Base-by-base conservation (phyloP, 2,113 vertebrate genomes). In the Camelus dromedarius region DNA sequence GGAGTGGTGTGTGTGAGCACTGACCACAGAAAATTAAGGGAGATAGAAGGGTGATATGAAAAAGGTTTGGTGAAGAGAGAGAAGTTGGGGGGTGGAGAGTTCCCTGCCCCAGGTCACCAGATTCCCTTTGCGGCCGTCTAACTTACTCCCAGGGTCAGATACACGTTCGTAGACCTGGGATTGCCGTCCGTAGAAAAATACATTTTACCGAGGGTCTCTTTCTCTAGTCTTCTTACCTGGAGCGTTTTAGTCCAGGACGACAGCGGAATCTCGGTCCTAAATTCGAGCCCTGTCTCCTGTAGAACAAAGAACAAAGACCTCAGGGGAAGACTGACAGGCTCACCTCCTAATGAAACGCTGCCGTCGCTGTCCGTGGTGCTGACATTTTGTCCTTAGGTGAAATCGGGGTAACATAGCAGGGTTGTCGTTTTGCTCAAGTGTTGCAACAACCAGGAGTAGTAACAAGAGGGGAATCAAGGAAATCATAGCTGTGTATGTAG, bases 281-380 rank as follows among this genome's bases (percentile, higher is more conserved):
- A 72, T 48, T 76, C 50, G 85, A 67, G 20, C 32, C 2, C 20
- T 79, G 2, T 73, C 11, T 95, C 26, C 28, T 35, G 19, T 81
- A 52, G 80, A 90, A 67, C 11, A 62, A 91, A 92, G 85, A 84
- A 48, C 8, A 50, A 93, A 48, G 18, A n/a, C 10, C 18, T 50
- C 19, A 42, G 38, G 82, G 4, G 4, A 73, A 73, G 64, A 77
- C 1, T 35, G 73, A 87, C 32, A 52, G 60, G 81, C 8, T 42
- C 18, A 70, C n/a, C 79, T 95, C 76, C 89, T 50, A 85, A 70
- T 97, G 86, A 94, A 89, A 38, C 22, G 15, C 42, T 50, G 32
- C 6, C 56, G 69, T 85, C 35, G 8, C 28, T 52, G 6, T 83
- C 30, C 50, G 79, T 83, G 93, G 75, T 75, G 20, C 82, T 48